Base-by-base conservation (phyloP, 2,888 invertebrate species). In the Latrodectus elegans region DNA sequence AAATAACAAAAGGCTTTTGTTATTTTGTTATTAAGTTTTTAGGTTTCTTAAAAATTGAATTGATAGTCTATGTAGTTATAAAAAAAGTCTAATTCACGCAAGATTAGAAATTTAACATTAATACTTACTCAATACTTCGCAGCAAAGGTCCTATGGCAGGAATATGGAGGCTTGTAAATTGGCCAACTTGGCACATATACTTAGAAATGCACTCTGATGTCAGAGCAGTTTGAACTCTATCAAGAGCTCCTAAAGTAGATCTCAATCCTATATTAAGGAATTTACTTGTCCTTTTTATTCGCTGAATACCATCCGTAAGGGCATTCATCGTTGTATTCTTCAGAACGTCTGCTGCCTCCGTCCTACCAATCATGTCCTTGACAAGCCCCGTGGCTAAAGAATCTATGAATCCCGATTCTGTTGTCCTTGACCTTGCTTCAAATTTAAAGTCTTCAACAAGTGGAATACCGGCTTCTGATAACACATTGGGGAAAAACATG, bases 111-210 rank as follows among this genome's bases (percentile, higher is more conserved):
- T 38, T 4, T 4, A 38, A 68, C 4, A 68, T 22, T 1, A n/a
- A 17, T n/a, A 78, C 82, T 79, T 76, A 88, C 87, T 79, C 78
- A 14, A 88, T 67, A 15, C 70, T 88, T 53, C 87, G 53, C n/a
- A 88, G 70, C 9, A 83, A 17, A 6, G 82, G 68, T 22, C 87
- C 78, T 15, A 88, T 15, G 14, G 73, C 52, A 17, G 87, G 87
- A 6, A 76, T 17, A n/a, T 74, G 73, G 51, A 78, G 49, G 11
- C 78, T 67, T 0, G 87, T 83, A 17, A 88, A 72, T 26, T 88
- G 87, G 17, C 87, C 87, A 2, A 83, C 72, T 53, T 53, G 55
- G 68, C 87, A 88, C 78, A 88, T 78, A 8, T 53, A 65, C n/a
- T 71, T 78, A 1, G 87, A 67, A 11, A 88, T 51, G 15, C 87